Evolutionary conservation across 2,113 vertebrate species (phyloP).

Genomic region (Edolisoma coerulescens): DNA sequence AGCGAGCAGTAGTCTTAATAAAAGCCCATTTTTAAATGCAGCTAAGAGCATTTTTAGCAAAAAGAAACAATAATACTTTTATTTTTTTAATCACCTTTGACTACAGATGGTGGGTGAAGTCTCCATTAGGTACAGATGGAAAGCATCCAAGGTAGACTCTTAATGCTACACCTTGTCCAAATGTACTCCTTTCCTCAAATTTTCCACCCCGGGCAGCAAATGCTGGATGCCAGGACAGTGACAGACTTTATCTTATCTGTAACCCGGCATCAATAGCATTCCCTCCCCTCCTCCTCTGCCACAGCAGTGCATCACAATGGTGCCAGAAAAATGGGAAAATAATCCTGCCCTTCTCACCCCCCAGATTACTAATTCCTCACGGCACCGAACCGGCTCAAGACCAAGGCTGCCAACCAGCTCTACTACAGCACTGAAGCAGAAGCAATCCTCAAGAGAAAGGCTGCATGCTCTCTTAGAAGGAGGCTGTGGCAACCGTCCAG

Average conservation of each 20-base stretch:
- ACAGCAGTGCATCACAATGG: conserved; percentile 61
- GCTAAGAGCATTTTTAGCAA: conserved; percentile 36
- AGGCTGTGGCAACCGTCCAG: conserved; percentile 58
- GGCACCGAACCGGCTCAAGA: conserved; percentile 21
- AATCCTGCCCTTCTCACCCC: conserved; percentile 60
- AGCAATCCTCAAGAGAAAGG: conserved; percentile 47
- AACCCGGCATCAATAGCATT: conserved; percentile 71
- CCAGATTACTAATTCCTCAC: conserved; percentile 50
- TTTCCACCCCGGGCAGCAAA: conserved; percentile 75
- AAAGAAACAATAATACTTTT: conserved; percentile 38
- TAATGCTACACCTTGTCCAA: conserved; percentile 84
- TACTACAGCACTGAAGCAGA: conserved; percentile 14
- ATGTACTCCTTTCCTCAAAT: conserved; percentile 84
- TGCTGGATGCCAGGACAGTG: conserved; percentile 70
- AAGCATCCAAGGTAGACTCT: conserved; percentile 79
- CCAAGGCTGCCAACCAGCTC: conserved; percentile 21
- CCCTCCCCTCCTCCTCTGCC: conserved; percentile 58
- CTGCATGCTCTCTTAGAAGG: conserved; percentile 16
- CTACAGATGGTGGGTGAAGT: conserved; percentile 55
- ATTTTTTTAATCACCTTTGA: background rate
- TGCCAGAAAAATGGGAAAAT: conserved; percentile 66
- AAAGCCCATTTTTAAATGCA: background rate
- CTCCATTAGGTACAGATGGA: conserved; percentile 76
- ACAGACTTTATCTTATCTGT: conserved; percentile 74
- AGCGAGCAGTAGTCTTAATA: background rate